Evolutionary conservation across 2,888 invertebrate genomes (phyloP), one percentile per base, ranked within the genome.

Genomic region (Pandemis heparana): DNA sequence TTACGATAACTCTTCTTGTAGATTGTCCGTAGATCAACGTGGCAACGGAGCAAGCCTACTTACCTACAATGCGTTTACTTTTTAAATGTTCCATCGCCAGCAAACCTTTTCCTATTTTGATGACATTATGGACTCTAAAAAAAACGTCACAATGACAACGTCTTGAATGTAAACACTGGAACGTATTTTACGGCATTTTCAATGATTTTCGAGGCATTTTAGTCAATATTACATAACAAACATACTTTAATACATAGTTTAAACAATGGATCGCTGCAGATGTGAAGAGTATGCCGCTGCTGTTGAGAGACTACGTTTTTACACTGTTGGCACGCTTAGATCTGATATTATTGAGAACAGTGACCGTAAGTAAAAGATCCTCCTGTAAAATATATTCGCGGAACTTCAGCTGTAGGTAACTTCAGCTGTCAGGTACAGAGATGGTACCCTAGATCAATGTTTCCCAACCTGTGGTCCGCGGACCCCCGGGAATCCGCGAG

Each of bases 251-350:
- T 51, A 53, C 7, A 23, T 53, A 18, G 6, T 48, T 48, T 48
- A 48, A 10, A 18, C 61, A 63, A 73, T 94, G 94, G 94, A 93
- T 76, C 85, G 92, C 43, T 94, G 94, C 75, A 88, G 92, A 7
- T 94, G 94, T 61, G 80, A 83, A 0, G 92, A 93, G 0, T 91
- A 92, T 70, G 77, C 79, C 2, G 85, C 75, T 23, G 93, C 93
- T 51, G 89, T 92, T 1, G 82, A 87, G 38, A 91, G 89, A 16
- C 70, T 94, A 0, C 85, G 77, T 51, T 87, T 92, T 71, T 93
- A 84, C 71, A 93, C 92, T 0, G 82, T 91, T 0, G 94, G 94
- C 14, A 91, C 92, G 0, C 64, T 83, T 1, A 81, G 87, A 56
- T 89, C 91, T 0, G 89, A 90, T 71, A 79, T 89, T 8, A 87